Evolutionary conservation across 2,797 vertebrate genomes (phyloP).

Genomic region (Sibirionetta formosa): DNA sequence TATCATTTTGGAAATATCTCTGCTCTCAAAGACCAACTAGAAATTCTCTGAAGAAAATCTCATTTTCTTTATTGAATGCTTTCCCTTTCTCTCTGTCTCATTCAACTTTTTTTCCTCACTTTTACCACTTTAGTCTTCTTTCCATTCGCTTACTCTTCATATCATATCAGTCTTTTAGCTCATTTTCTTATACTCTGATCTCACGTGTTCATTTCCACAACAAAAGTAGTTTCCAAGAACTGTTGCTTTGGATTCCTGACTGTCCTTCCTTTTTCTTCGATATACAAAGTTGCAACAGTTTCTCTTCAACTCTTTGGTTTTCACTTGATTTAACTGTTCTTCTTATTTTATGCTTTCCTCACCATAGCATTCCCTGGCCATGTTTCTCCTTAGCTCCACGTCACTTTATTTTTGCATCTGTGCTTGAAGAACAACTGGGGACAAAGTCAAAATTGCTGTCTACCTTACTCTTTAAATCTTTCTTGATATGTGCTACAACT

Average conservation of each 20-base stretch:
- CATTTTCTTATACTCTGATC: not conserved
- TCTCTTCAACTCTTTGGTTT: not conserved
- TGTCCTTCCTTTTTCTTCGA: not conserved
- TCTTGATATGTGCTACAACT: not conserved
- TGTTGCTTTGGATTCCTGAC: not conserved
- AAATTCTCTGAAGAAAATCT: slow-evolving; percentile 1
- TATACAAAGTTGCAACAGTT: not conserved
- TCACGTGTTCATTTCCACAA: not conserved
- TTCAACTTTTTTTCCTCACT: not conserved
- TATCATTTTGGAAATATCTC: not conserved
- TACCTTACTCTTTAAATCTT: not conserved
- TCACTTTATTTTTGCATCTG: not conserved
- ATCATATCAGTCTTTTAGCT: slow-evolving; percentile 1
- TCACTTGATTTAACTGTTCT: not conserved
- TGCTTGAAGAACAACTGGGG: not conserved
- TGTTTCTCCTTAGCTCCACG: not conserved
- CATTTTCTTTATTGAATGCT: not conserved
- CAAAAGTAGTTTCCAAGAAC: not conserved
- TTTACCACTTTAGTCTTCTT: not conserved
- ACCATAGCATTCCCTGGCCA: not conserved
- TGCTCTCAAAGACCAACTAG: not conserved
- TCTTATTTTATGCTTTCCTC: not conserved
- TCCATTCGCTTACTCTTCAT: not conserved
- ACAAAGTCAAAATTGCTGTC: not conserved
- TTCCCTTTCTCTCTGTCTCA: not conserved